phyloP scores from a whole-genome alignment of 2,888 invertebrate genomes.

The Protodeltote pygarga region DNA sequence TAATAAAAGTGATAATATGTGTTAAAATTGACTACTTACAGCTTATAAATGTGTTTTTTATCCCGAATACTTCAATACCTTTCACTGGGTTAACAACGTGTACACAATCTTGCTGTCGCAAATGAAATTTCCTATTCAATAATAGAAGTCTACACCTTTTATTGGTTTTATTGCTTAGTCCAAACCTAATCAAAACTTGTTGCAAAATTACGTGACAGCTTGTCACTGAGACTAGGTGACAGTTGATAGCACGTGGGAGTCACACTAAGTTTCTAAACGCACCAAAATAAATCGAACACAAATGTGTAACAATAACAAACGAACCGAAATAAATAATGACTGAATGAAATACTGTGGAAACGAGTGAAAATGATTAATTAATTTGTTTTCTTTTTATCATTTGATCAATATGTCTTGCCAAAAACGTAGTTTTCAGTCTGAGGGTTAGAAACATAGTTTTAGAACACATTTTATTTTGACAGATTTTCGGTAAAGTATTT shows the following conservation, averaged over 20 bases:
- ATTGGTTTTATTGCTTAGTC: constrained; percentile 15
- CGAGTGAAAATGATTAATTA: no score
- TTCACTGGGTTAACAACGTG: neutral
- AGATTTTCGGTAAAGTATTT: no score
- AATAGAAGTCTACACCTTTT: neutral
- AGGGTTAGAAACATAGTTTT: no score
- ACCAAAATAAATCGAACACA: neutral
- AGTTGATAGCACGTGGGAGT: neutral
- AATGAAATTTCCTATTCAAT: constrained; percentile 5
- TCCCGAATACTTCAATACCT: neutral
- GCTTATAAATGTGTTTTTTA: neutral
- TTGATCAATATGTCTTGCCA: no score
- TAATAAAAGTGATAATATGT: neutral
- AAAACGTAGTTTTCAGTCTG: no score
- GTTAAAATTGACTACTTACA: constrained; percentile 17
- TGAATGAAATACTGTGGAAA: no score
- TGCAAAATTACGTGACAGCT: constrained; percentile 3
- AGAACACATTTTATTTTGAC: no score
- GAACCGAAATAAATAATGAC: no score
- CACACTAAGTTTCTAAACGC: constrained; percentile 18
- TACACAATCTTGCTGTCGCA: neutral
- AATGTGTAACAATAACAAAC: neutral
- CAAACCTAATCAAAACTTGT: constrained; percentile 12
- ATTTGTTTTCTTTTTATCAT: no score
- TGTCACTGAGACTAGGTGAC: no score